A percentile compares a stretch with the other conserved stretches of the same genome.
phyloP scores from a whole-genome alignment of 2,888 invertebrate species.

The Lathronympha strigana region DNA sequence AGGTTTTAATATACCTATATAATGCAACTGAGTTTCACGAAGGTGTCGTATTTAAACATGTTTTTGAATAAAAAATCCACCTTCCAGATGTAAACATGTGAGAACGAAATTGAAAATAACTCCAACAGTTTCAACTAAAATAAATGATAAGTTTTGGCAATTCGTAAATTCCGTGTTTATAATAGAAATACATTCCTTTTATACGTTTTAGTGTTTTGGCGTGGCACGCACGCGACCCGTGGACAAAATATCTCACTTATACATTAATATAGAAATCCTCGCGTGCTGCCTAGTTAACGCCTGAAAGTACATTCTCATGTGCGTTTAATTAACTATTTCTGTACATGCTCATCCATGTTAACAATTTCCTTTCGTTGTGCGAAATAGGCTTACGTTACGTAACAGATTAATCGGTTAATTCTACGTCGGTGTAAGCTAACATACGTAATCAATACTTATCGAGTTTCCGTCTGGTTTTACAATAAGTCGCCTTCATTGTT shows the following conservation, averaged over 20 bases:
- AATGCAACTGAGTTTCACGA: too few relatives aligned
- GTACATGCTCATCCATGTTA: conserved; percentile 52
- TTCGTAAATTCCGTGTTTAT: neutral
- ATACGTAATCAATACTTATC: conserved; percentile 27
- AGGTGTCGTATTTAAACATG: too few relatives aligned
- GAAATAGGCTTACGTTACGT: conserved; percentile 52
- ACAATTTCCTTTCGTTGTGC: conserved; percentile 60
- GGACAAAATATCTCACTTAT: conserved; percentile 52
- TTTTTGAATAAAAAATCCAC: neutral
- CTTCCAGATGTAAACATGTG: neutral
- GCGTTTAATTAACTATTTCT: conserved; percentile 55
- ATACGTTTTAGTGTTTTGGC: conserved; percentile 14
- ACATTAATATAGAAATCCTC: conserved; percentile 44
- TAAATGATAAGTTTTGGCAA: neutral
- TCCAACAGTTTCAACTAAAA: neutral
- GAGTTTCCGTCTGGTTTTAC: conserved; percentile 26
- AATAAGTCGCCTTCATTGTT: conserved; percentile 28
- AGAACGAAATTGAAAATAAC: neutral
- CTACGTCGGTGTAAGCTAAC: conserved; percentile 16
- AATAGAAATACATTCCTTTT: conserved; percentile 2
- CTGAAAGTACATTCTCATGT: conserved; percentile 54
- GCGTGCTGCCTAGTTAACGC: conserved; percentile 55
- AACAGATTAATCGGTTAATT: conserved; percentile 32
- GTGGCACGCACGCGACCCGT: conserved; percentile 52
- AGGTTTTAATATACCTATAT: too few relatives aligned